Evolutionary conservation across 2,888 invertebrate species (phyloP), one percentile per base, ranked within the genome.

Genomic region (Sphaeridia pumilis): DNA sequence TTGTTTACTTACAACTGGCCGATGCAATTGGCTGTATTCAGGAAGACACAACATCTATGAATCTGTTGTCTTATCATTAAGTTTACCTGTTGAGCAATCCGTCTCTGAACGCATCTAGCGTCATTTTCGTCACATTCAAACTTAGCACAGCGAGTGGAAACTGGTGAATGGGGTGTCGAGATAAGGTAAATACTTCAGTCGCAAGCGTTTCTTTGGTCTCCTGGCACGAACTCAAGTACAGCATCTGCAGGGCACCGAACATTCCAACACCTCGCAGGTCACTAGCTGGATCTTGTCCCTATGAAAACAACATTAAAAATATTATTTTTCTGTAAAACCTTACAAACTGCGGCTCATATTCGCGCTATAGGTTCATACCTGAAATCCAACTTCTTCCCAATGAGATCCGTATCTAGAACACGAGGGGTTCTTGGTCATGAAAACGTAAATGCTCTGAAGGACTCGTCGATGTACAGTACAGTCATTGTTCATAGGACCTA

Each of bases 371-470:
- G 24, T 22, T 4, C 26, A 26, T 58, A 67, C 67, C 63, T 76
- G 76, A 65, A 76, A 76, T n/a, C 76, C 76, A 47, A 76, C 72
- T 54, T 70, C 70, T 63, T 76, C 75, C 76, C 76, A 76, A 62
- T 76, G 76, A 44, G 65, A 65, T 10, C 76, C 76, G 65, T 68
- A 72, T n/a, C 74, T 66, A 12, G 71, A 69, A 63, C 73, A 73
- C 45, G 61, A 56, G 4, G 65, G 61, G 31, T 63, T 64, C 49
- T 63, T 62, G 5, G 65, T 65, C 58, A 65, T 63, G 48, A 65
- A 65, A 12, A 65, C 63, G 26, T 63, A 65, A 44, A 65, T 62
- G 46, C 65, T 65, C 46, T 62, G 63, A 4, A 65, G 38, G 25
- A 65, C 60, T 20, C 65, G 58, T 10, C 63, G 48, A 52, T 65